A percentile compares a stretch with the other conserved stretches of the same genome.
Evolutionary conservation across 2,888 invertebrate species (phyloP).

Genomic region (Xestia rhomboidea): DNA sequence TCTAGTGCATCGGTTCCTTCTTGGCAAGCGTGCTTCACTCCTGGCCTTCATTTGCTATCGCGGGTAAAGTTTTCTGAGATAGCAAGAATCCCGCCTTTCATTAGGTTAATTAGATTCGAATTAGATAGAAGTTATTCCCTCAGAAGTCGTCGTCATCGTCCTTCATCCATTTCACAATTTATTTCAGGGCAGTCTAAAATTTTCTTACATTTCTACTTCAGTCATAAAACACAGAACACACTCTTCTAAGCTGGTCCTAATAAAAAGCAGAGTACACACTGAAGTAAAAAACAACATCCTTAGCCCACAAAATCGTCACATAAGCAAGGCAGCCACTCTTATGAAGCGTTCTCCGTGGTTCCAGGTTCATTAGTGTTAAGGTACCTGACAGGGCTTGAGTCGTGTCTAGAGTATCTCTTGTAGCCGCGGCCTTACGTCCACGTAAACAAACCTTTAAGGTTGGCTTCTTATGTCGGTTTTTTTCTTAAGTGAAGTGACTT

Average conservation of each 20-base stretch:
- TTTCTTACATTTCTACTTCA: background rate
- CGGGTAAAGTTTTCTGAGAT: too few species aligned
- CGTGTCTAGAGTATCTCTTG: slow-evolving; percentile 64
- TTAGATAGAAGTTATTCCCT: background rate
- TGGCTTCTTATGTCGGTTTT: slow-evolving; percentile 38
- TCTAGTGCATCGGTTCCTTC: background rate
- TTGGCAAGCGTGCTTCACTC: background rate
- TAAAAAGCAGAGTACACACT: slow-evolving; percentile 48
- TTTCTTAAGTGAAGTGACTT: slow-evolving; percentile 16
- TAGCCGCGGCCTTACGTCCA: slow-evolving; percentile 47
- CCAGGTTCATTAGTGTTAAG: slow-evolving; percentile 73
- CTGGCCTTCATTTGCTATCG: too few species aligned
- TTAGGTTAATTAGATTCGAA: too few species aligned
- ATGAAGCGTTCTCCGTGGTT: slow-evolving; percentile 58
- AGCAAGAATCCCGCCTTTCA: too few species aligned
- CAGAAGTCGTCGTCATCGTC: background rate
- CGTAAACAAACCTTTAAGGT: slow-evolving; percentile 63
- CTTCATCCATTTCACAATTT: background rate
- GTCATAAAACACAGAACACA: background rate
- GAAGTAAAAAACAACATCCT: slow-evolving; percentile 52
- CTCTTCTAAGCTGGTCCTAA: slow-evolving; percentile 41
- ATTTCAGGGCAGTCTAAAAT: background rate
- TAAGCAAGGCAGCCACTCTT: slow-evolving; percentile 64
- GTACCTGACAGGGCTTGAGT: slow-evolving; percentile 63
- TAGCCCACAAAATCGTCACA: slow-evolving; percentile 54